Evolutionary conservation across 2,888 invertebrate genomes (phyloP), one percentile per base, ranked within the genome.

Genomic region (Drosophila picticornis): DNA sequence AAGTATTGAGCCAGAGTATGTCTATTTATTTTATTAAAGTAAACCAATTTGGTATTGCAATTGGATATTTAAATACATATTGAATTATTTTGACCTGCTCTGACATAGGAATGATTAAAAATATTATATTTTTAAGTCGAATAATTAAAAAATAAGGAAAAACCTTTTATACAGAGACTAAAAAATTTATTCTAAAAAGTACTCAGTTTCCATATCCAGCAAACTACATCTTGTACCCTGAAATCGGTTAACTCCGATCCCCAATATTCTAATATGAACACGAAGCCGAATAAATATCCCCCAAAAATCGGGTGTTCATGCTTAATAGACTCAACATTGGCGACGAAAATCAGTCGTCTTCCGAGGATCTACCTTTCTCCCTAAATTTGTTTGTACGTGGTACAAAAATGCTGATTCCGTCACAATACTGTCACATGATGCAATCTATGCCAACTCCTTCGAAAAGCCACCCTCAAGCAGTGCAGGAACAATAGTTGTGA

Each of bases 1-100:
- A 92, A 98, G 94, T 94, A 98, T 98, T 72, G 97, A 97, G 85
- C 98, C 98, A 67, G 98, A 97, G 94, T 98, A 98, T 71, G 98
- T 98, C 98, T 98, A 80, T 40, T 36, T 58, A 52, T 7, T 32
- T 7, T 43, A 38, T 74, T 60, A 51, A 68, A 53, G 16, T 65
- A 40, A 50, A 74, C 75, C 77, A 79, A 71, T 34, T 51, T 10
- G 1, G 0, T 27, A 4, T 50, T 50, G 25, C 19, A 27, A 7
- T 16, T 43, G 3, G 6, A 43, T 22, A 43, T 22, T 22, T 6
- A 22, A 43, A 6, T n/a, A 38, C n/a, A n/a, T 40, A 10, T 40
- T 4, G 13, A 22, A 22, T 7, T 22, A 43, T 22, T 43, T 13
- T 1, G 13, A 7, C 43, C 13, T 13, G 4, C 34, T 5, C 13